phyloP scores from a whole-genome alignment of 2,888 invertebrate genomes.

The Sesia bembeciformis region DNA sequence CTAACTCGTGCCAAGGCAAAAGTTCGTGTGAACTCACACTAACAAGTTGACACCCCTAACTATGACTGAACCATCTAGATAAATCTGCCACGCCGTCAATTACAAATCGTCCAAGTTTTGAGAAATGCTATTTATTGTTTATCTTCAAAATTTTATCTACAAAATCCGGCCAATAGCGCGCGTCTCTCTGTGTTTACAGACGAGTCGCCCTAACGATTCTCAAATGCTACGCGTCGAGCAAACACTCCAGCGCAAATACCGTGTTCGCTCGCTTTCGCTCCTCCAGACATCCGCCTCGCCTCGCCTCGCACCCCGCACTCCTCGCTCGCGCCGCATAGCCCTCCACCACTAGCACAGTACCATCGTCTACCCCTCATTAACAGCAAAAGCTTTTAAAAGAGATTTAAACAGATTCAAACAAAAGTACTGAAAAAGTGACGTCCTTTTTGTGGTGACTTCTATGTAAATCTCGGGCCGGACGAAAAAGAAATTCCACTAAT shows the following conservation, averaged over 20 bases:
- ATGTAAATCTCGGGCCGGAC: slow-evolving; percentile 56
- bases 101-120: slow-evolving; percentile 66
- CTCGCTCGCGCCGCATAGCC: slow-evolving; percentile 7
- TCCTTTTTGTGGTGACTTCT: slow-evolving; percentile 63
- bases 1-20: slow-evolving; percentile 54
- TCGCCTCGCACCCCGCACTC: slow-evolving; percentile 13
- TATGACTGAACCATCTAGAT: slow-evolving; percentile 72
- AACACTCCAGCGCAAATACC: slow-evolving; percentile 58
- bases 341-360: slow-evolving; percentile 30
- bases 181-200: slow-evolving; percentile 56
- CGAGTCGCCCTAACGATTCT: slow-evolving; percentile 67
- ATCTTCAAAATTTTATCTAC: slow-evolving; percentile 54
- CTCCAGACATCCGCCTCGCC: slow-evolving; percentile 4
- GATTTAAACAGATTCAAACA: slow-evolving; percentile 64
- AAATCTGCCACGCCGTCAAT: slow-evolving; percentile 63
- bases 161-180: slow-evolving; percentile 59
- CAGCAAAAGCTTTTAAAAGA: slow-evolving; percentile 59
- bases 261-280: slow-evolving; percentile 24
- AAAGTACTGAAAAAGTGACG: slow-evolving; percentile 60
- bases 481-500: slow-evolving; percentile 55
- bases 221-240: slow-evolving; percentile 66
- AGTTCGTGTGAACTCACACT: slow-evolving; percentile 63
- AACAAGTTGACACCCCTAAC: slow-evolving; percentile 67
- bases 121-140: slow-evolving; percentile 63
- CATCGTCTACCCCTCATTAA: slow-evolving; percentile 52